Evolutionary conservation across 2,113 vertebrate genomes (phyloP).

Genomic region (Taurulus bubalis): DNA sequence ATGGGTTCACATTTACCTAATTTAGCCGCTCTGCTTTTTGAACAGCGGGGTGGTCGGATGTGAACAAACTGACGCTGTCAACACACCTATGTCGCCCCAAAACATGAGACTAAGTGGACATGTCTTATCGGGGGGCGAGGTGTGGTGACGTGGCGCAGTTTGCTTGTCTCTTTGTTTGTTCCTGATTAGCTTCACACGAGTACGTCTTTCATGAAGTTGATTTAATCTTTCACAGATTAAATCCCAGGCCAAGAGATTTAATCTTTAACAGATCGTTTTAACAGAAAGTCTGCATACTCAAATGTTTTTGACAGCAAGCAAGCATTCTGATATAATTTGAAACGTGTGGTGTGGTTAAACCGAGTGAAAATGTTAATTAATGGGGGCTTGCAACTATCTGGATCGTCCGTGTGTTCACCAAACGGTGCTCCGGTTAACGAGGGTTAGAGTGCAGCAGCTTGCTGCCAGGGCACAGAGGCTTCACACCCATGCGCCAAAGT

Average conservation of each 20-base stretch:
- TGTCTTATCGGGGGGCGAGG: slow-evolving; percentile 65
- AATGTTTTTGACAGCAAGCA: slow-evolving; percentile 7
- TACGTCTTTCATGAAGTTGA: slow-evolving; percentile 24
- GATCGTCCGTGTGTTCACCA: slow-evolving; percentile 61
- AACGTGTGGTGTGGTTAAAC: slow-evolving; percentile 39
- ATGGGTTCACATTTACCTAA: slow-evolving; percentile 32
- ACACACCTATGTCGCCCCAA: slow-evolving; percentile 67
- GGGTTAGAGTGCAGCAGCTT: slow-evolving; percentile 33
- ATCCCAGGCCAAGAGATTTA: slow-evolving; percentile 25
- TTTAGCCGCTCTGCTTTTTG: slow-evolving; percentile 46
- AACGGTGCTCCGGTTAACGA: slow-evolving; percentile 48
- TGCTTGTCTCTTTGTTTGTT: slow-evolving; percentile 41
- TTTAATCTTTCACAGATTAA: slow-evolving; percentile 36
- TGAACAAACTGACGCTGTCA: slow-evolving; percentile 60
- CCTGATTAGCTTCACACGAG: slow-evolving; percentile 11
- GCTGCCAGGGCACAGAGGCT: slow-evolving; percentile 50
- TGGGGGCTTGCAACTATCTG: slow-evolving; percentile 45
- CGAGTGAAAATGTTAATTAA: slow-evolving; percentile 34
- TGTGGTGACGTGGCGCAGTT: slow-evolving; percentile 37
- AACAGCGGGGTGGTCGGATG: slow-evolving; percentile 67
- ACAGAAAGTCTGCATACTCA: slow-evolving; percentile 39
- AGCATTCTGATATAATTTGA: slow-evolving; percentile 48
- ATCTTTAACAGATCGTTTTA: slow-evolving; percentile 25
- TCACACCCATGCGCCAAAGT: slow-evolving; percentile 56
- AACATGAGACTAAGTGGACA: slow-evolving; percentile 77